phyloP scores from a whole-genome alignment of 2,888 invertebrate genomes.

The Trilocha varians region DNA sequence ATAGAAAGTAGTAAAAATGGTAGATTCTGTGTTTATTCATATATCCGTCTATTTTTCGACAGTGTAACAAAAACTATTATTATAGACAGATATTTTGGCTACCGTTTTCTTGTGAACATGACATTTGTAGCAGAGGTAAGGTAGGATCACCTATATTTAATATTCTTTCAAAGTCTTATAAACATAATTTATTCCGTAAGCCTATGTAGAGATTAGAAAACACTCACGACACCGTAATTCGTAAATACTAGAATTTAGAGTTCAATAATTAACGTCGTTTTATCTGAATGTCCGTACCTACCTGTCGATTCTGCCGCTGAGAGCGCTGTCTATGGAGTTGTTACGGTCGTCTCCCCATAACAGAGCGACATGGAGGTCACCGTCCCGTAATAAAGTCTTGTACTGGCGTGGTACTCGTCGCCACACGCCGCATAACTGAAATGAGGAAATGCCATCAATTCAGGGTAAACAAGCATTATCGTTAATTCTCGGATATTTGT shows the following conservation, averaged over 20 bases:
- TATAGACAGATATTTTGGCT: too few species aligned
- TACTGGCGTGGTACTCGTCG: constrained; percentile 88
- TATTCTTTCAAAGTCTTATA: too few species aligned
- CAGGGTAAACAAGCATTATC: constrained; percentile 9
- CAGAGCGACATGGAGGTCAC: constrained; percentile 83
- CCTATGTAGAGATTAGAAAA: too few species aligned
- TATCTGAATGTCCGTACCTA: constrained; percentile 34
- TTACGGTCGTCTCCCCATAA: constrained; percentile 80
- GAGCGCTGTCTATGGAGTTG: constrained; percentile 78
- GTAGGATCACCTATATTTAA: too few species aligned
- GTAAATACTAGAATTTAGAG: background rate
- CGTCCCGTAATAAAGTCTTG: constrained; percentile 83
- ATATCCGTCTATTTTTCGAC: too few species aligned
- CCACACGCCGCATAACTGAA: constrained; percentile 89
- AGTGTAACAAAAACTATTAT: too few species aligned
- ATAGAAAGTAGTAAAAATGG: too few species aligned
- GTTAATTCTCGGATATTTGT: background rate
- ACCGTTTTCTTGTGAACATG: too few species aligned
- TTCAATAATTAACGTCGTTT: constrained; percentile 11
- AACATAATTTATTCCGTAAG: too few species aligned
- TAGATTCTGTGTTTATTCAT: too few species aligned
- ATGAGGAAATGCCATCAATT: constrained; percentile 8
- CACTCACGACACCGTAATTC: too few species aligned
- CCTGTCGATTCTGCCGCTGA: constrained; percentile 82
- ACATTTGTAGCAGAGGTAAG: too few species aligned